phyloP scores from a whole-genome alignment of 2,888 invertebrate genomes.

The Ptychoptera contaminata region DNA sequence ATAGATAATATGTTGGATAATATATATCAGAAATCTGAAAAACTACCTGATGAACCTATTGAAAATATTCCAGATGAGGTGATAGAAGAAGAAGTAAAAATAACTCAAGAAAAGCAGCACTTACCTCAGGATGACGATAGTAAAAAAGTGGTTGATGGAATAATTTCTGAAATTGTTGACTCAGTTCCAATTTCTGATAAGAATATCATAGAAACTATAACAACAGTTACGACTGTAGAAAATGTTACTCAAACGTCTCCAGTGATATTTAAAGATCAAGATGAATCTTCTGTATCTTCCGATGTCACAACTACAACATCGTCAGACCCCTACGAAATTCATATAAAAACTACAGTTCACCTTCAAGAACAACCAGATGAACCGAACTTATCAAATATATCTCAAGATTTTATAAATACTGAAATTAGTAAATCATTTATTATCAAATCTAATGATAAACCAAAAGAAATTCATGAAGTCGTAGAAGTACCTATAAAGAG shows the following conservation, averaged over 20 bases:
- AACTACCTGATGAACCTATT: background rate
- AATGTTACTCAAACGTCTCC: slow-evolving; percentile 12
- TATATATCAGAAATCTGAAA: background rate
- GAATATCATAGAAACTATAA: slow-evolving; percentile 7
- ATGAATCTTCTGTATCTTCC: slow-evolving; percentile 21
- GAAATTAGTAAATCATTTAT: slow-evolving; percentile 5
- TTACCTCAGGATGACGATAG: no score
- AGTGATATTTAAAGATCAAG: slow-evolving; percentile 7
- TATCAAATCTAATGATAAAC: slow-evolving; percentile 16
- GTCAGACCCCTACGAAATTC: slow-evolving; percentile 25
- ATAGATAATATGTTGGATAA: background rate
- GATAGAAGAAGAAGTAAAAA: no score
- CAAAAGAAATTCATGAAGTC: slow-evolving; percentile 19
- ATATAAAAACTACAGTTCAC: slow-evolving; percentile 43
- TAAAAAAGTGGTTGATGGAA: no score
- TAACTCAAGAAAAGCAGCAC: no score
- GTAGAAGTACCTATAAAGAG: slow-evolving; percentile 19
- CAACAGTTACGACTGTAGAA: slow-evolving; percentile 21
- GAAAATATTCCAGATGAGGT: no score
- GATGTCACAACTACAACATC: slow-evolving; percentile 15
- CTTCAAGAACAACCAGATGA: slow-evolving; percentile 22
- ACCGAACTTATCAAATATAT: slow-evolving; percentile 15
- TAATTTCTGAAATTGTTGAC: no score
- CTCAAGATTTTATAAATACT: slow-evolving; percentile 11
- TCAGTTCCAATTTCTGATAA: background rate